These are phyloP conservation scores for Oconnorella tubifera DNA, from an alignment of 2,888 invertebrate genomes.

Conservation along the genomic window DNA sequence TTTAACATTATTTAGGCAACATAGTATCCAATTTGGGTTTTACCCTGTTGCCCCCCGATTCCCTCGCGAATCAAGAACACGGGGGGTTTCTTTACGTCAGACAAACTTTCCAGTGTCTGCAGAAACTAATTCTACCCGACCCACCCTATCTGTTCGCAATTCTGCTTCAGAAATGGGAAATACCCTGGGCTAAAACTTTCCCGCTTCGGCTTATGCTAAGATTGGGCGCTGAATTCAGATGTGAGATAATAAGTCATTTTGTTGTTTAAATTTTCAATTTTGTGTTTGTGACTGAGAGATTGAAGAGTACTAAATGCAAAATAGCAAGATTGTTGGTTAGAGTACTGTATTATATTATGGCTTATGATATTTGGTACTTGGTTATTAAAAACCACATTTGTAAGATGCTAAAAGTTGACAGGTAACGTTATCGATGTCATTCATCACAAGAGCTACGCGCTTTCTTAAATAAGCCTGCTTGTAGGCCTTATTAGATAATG, in stretches of 20 bases:
- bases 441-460: too few species aligned
- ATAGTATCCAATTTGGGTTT: slow-evolving; percentile 69
- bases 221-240: slow-evolving; percentile 78
- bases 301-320: too few species aligned
- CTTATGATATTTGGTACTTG: slow-evolving; percentile 1
- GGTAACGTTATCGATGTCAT: too few species aligned
- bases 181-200: slow-evolving; percentile 78
- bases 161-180: slow-evolving; percentile 76
- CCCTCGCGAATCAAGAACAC: slow-evolving; percentile 49
- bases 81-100: slow-evolving; percentile 79
- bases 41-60: slow-evolving; percentile 62
- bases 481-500: too few species aligned
- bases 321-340: background rate
- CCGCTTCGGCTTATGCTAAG: slow-evolving; percentile 69
- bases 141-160: slow-evolving; percentile 76
- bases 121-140: slow-evolving; percentile 64
- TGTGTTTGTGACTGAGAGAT: too few species aligned
- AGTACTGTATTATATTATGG: background rate
- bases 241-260: slow-evolving; percentile 53
- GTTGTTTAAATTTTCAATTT: too few species aligned
- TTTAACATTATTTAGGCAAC: slow-evolving; percentile 59
- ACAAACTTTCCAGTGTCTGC: slow-evolving; percentile 73
- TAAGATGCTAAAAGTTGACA: too few species aligned
- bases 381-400: slow-evolving; percentile 2
- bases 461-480: too few species aligned